Evolutionary conservation across 1,140 invertebrate genomes (phyloP).

Genomic region (Anadara kagoshimensis): DNA sequence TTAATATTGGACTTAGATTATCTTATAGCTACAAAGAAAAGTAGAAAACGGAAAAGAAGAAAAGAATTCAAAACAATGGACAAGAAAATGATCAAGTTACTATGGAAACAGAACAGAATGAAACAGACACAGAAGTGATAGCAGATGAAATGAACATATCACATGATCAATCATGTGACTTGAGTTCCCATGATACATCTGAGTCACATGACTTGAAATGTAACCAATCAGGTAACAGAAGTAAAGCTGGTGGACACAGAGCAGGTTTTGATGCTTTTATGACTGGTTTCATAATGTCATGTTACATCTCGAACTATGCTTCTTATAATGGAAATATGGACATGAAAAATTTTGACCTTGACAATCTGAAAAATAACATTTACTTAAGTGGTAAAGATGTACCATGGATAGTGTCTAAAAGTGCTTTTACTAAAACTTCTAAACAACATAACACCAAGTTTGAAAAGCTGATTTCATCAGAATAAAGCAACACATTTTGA

Average conservation of each 20-base stretch:
- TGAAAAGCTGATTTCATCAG: background rate
- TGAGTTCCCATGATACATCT: background rate
- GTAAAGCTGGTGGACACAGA: conserved; percentile 63
- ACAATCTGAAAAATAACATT: conserved; percentile 65
- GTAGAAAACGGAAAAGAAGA: conserved; percentile 53
- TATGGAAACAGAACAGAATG: background rate
- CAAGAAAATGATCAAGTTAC: background rate
- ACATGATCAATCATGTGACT: background rate
- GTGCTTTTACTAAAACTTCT: conserved; percentile 68
- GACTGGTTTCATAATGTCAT: conserved; percentile 74
- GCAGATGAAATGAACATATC: background rate
- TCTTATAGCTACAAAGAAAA: conserved; percentile 41
- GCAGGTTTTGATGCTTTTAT: conserved; percentile 76
- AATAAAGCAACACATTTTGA: no score
- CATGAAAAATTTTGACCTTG: conserved; percentile 46
- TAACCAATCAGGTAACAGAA: conserved; percentile 3
- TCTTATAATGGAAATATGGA: conserved; percentile 31
- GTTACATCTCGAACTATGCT: conserved; percentile 57
- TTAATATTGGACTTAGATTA: conserved; percentile 47
- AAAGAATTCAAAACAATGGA: conserved; percentile 22
- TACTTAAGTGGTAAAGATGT: conserved; percentile 72
- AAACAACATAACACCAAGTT: conserved; percentile 65
- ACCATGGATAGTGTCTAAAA: conserved; percentile 69
- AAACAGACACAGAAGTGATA: background rate
- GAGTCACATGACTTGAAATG: conserved; percentile 1